Conservation (phyloP, 2,797 vertebrate species). For the Salmo trutta region DNA sequence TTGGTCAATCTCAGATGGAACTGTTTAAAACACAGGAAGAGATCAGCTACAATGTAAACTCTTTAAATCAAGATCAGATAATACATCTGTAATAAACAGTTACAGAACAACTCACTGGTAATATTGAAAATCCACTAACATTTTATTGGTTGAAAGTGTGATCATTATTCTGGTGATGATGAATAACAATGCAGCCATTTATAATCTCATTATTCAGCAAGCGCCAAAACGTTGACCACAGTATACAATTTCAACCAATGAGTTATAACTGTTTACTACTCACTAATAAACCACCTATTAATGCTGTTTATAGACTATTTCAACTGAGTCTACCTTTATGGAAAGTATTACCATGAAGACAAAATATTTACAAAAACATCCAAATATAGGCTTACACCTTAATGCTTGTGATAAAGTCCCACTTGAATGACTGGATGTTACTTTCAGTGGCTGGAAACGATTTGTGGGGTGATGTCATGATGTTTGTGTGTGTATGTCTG, state of each 20-base stretch:
- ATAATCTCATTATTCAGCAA: too few species aligned
- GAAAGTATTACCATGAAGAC: too few species aligned
- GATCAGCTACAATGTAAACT: slow-evolving; percentile 6
- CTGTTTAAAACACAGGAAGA: slow-evolving; percentile 65
- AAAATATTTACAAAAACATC: not conserved
- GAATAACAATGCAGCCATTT: too few species aligned
- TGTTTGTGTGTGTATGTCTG: too few species aligned
- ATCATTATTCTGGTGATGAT: too few species aligned
- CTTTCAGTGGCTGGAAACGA: not conserved
- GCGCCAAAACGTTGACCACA: too few species aligned
- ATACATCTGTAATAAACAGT: not conserved
- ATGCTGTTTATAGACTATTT: too few species aligned
- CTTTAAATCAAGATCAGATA: not conserved
- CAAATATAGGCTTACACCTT: not conserved
- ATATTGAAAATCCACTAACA: not conserved
- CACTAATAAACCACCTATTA: too few species aligned
- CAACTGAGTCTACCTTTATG: too few species aligned
- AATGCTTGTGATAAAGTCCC: slow-evolving; percentile 66
- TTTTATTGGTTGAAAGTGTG: not conserved
- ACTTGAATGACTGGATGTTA: not conserved
- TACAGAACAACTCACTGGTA: not conserved
- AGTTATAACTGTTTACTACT: too few species aligned
- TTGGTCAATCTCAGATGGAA: slow-evolving; percentile 92
- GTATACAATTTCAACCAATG: too few species aligned
- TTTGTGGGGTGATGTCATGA: too few species aligned